phyloP scores from a whole-genome alignment of 2,797 vertebrate genomes.

The Botia almorhae region DNA sequence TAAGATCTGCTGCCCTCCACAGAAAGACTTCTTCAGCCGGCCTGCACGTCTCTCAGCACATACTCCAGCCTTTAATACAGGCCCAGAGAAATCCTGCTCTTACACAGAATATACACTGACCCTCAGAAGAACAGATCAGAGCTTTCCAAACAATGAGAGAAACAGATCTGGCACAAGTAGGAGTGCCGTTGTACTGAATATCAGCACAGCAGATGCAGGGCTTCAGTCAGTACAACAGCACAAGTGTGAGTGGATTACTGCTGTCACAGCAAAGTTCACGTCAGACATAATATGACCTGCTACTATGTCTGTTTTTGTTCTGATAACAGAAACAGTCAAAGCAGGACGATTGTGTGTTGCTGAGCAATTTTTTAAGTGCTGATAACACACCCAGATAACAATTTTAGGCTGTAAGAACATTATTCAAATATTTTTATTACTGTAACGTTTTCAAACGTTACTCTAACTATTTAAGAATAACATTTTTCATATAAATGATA shows the following conservation, averaged over 20 bases:
- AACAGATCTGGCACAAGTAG: not conserved
- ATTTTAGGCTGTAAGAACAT: too few species aligned
- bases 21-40: slow-evolving; percentile 73
- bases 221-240: not conserved
- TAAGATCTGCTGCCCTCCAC: slow-evolving; percentile 75
- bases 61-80: slow-evolving; percentile 54
- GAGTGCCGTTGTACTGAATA: not conserved
- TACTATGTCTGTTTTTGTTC: not conserved
- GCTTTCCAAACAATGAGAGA: slow-evolving; percentile 4
- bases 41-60: slow-evolving; percentile 60
- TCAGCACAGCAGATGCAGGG: too few species aligned
- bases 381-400: not conserved
- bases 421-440: too few species aligned
- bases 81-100: slow-evolving; percentile 24
- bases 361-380: not conserved
- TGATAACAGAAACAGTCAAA: not conserved
- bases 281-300: not conserved
- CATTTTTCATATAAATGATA: too few species aligned
- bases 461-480: too few species aligned
- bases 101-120: slow-evolving; percentile 14
- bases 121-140: slow-evolving; percentile 16
- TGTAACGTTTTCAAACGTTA: too few species aligned
- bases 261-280: not conserved
- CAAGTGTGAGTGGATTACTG: not conserved
- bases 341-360: not conserved